phyloP scores from a whole-genome alignment of 2,113 vertebrate genomes.

The Dicentrarchus labrax region DNA sequence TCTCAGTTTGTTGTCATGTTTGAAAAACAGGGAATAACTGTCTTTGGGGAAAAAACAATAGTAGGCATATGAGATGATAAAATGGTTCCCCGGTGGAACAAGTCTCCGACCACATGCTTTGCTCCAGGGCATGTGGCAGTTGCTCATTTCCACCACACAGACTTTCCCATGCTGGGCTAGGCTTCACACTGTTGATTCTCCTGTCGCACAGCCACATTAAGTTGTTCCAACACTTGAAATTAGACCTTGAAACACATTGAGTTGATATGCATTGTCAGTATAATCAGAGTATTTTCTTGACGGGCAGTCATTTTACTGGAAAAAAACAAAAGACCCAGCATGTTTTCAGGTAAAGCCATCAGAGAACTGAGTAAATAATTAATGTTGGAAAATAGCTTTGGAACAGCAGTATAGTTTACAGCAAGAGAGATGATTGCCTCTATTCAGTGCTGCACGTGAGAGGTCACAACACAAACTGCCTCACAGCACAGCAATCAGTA shows the following conservation, averaged over 20 bases:
- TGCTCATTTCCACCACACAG: background rate
- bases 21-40: conserved; percentile 7
- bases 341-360: background rate
- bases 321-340: background rate
- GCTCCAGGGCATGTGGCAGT: conserved; percentile 22
- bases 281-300: background rate
- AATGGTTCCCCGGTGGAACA: conserved; percentile 15
- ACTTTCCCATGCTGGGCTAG: background rate
- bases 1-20: conserved; percentile 19
- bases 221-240: conserved; percentile 4
- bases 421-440: conserved; percentile 36
- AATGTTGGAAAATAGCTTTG: conserved; percentile 25
- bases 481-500: conserved; percentile 40
- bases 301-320: background rate
- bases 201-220: background rate
- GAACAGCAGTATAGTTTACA: conserved; percentile 4
- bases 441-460: conserved; percentile 25
- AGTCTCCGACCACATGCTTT: conserved; percentile 21
- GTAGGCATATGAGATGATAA: conserved; percentile 13
- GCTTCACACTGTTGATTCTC: background rate
- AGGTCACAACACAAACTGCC: conserved; percentile 30
- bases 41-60: background rate
- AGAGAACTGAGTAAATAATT: conserved; percentile 26
- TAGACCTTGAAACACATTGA: background rate
- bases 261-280: background rate